Base-by-base conservation (phyloP, 2,888 invertebrate genomes). In the Athalia circularis region DNA sequence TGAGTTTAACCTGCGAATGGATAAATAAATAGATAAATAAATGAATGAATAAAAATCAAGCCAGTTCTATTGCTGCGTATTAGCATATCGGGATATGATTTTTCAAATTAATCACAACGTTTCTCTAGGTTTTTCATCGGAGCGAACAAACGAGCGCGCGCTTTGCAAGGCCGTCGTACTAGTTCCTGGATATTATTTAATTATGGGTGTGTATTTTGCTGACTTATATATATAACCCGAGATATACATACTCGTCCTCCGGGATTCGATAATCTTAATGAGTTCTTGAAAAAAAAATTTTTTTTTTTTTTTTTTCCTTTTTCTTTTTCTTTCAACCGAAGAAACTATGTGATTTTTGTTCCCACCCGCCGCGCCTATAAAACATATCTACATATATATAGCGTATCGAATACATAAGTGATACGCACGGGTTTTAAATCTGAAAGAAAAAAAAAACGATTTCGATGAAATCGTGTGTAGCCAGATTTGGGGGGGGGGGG, bases 91-190 rank as follows among this genome's bases (percentile, higher is more conserved):
- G 11, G 68, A 54, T 68, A 68, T 52, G 50, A 54, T 68, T 52
- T 52, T 54, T 68, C 9, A 68, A 68, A 68, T 68, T 68, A 68
- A 68, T 68, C 68, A 68, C 47, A 15, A 11, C 13, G 9, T 61
- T 13, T 61, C 13, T 6, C 13, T 6, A 3, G 0, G 1, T 61
- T 13, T 13, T 61, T 6, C n/a, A 13, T 29, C 29, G 2, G 29
- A 29, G 29, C 29, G 29, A 29, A 29, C 29, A 29, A 29, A 29
- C 29, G 29, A 29, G 29, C 29, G 29, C 29, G 29, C 29, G 61
- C 6, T 5, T 13, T 6, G 3, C 54, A 54, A 54, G 54, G 54
- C n/a, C 54, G 54, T 54, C 54, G 54, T 54, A 11, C n/a, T 54
- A 8, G 54, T 54, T 54, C 8, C 54, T 54, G n/a, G 54, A n/a